phyloP scores from a whole-genome alignment of 2,113 vertebrate genomes.

The Gambusia holbrooki region DNA sequence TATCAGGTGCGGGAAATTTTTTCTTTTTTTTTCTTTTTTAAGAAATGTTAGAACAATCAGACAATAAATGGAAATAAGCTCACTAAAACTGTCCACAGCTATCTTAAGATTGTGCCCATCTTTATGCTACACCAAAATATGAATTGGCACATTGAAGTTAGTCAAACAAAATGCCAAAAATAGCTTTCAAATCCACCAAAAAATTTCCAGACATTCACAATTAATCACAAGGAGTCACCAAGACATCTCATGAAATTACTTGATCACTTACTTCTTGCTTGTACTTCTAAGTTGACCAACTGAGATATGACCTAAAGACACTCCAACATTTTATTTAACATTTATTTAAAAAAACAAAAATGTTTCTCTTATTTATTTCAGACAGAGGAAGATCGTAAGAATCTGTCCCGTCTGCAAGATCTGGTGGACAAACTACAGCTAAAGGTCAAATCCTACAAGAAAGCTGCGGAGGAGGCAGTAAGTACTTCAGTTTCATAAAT shows the following conservation, averaged over 20 bases:
- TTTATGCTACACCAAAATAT: neutral
- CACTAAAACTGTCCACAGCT: neutral
- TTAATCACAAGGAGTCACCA: neutral
- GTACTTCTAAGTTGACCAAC: neutral
- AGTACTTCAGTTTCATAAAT: conserved; percentile 22
- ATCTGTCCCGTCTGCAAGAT: conserved; percentile 84
- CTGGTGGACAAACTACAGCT: conserved; percentile 82
- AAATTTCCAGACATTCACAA: neutral
- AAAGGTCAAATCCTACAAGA: conserved; percentile 86
- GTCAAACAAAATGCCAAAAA: neutral
- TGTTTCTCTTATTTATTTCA: conserved; percentile 1
- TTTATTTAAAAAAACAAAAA: neutral
- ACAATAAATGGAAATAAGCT: neutral
- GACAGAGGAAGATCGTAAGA: conserved; percentile 85
- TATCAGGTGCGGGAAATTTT: conserved; percentile 57
- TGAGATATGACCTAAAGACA: neutral
- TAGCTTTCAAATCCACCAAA: neutral
- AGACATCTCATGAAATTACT: neutral
- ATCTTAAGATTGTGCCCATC: neutral
- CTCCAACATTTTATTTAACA: neutral
- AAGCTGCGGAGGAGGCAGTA: conserved; percentile 80
- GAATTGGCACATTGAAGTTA: neutral
- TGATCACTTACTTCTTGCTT: neutral
- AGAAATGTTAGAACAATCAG: neutral
- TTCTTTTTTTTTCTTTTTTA: too few species aligned